A percentile compares a stretch with the other conserved stretches of the same genome.
These are phyloP conservation scores for Rhorus exstirpatorius DNA, from an alignment of 2,888 invertebrate genomes.

Conservation along the genomic window DNA sequence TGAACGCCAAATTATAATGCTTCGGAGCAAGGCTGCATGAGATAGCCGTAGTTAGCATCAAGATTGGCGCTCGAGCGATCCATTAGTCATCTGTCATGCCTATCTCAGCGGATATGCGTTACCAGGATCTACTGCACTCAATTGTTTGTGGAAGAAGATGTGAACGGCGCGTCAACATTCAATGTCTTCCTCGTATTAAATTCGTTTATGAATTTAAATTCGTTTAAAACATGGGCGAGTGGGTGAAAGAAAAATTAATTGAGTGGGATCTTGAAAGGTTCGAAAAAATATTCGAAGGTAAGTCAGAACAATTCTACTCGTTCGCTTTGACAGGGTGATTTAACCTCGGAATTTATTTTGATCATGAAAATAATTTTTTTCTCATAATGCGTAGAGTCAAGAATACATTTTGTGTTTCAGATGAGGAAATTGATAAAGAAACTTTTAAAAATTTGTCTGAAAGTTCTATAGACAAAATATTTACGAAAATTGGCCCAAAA, in stretches of 20 bases:
- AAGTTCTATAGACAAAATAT: not conserved
- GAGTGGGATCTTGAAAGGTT: no score
- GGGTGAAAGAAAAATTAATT: no score
- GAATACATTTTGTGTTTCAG: slow-evolving; percentile 5
- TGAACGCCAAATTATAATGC: not conserved
- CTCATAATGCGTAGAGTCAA: not conserved
- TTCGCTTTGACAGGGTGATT: not conserved
- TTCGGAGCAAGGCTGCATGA: not conserved
- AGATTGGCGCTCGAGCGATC: not conserved
- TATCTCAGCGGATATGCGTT: slow-evolving; percentile 3
- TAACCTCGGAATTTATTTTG: not conserved
- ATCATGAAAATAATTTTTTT: slow-evolving; percentile 2
- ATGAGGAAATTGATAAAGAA: not conserved
- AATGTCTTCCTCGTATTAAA: no score
- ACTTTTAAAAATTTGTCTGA: not conserved
- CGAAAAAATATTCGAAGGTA: not conserved
- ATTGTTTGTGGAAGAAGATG: not conserved
- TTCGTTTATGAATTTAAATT: no score
- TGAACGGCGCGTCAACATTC: not conserved
- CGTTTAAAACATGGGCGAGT: no score
- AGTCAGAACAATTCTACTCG: not conserved
- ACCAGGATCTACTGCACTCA: not conserved
- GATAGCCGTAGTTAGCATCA: not conserved
- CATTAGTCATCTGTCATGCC: not conserved
- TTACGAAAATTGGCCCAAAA: slow-evolving; percentile 2